Evolutionary conservation across 2,888 invertebrate genomes (phyloP).

Genomic region (Biston betularia): DNA sequence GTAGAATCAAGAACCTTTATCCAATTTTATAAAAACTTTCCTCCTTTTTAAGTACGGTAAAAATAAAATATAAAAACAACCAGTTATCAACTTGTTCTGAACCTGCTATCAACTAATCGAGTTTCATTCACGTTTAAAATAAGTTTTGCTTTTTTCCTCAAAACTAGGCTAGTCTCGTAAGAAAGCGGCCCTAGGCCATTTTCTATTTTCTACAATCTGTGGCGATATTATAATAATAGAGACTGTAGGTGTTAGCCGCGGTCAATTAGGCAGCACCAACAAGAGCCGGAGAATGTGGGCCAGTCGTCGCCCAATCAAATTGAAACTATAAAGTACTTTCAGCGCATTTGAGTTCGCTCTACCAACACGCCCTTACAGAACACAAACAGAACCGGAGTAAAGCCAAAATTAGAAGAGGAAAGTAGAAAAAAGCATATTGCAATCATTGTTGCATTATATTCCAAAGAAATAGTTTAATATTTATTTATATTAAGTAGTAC

Average conservation of each 20-base stretch:
- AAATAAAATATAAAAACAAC: too few relatives aligned
- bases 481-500: too few relatives aligned
- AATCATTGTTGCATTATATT: too few relatives aligned
- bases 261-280: conserved; percentile 71
- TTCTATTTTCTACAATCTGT: conserved; percentile 81
- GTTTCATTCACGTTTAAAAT: conserved; percentile 31
- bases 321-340: conserved; percentile 47
- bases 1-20: too few relatives aligned
- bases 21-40: too few relatives aligned
- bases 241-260: conserved; percentile 64
- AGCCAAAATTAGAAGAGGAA: too few relatives aligned
- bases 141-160: conserved; percentile 56
- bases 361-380: conserved; percentile 1
- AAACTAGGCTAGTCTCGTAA: conserved; percentile 64
- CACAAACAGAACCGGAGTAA: not conserved
- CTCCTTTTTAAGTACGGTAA: too few relatives aligned
- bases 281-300: conserved; percentile 60
- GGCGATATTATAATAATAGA: conserved; percentile 77
- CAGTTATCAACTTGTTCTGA: not conserved
- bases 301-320: conserved; percentile 62
- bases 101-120: conserved; percentile 2
- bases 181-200: conserved; percentile 80
- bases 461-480: too few relatives aligned
- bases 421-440: too few relatives aligned
- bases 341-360: conserved; percentile 11